These are phyloP conservation scores for Frankliniella fusca DNA, from an alignment of 2,888 invertebrate genomes.

Conservation along the genomic window DNA sequence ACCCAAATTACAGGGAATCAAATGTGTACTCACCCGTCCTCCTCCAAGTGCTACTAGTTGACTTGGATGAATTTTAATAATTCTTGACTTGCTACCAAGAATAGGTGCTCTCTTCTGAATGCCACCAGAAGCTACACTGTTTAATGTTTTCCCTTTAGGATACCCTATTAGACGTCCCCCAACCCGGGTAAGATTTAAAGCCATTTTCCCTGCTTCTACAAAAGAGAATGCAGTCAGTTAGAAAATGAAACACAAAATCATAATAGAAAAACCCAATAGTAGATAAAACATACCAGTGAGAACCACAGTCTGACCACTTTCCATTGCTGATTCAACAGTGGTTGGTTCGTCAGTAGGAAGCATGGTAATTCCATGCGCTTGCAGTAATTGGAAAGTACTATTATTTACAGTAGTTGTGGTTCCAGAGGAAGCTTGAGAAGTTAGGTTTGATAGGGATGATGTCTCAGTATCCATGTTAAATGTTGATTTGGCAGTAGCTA, in stretches of 20 bases:
- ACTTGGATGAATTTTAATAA: constrained; percentile 37
- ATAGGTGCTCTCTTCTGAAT: constrained; percentile 26
- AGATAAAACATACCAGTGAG: constrained; percentile 58
- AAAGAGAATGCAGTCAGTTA: constrained; percentile 33
- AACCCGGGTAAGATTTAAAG: constrained; percentile 57
- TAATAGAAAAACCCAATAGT: constrained; percentile 27
- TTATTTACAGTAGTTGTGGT: constrained; percentile 30
- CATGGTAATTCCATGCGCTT: constrained; percentile 83
- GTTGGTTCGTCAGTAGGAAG: constrained; percentile 71
- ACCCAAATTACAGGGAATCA: no score
- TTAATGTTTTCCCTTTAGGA: constrained; percentile 33
- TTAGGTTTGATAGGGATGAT: background rate
- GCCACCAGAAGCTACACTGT: constrained; percentile 21
- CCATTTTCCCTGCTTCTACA: constrained; percentile 70
- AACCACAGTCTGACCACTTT: constrained; percentile 79
- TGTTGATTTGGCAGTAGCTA: background rate
- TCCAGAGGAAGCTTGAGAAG: background rate
- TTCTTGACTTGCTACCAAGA: constrained; percentile 43
- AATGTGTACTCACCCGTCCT: constrained; percentile 35
- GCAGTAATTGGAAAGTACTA: constrained; percentile 60
- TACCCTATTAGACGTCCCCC: constrained; percentile 41
- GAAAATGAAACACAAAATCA: constrained; percentile 27
- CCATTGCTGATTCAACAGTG: constrained; percentile 72
- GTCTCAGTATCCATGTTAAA: background rate
- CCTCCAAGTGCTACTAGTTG: background rate